phyloP scores from a whole-genome alignment of 2,797 vertebrate genomes.

The Adelosebastes latens region DNA sequence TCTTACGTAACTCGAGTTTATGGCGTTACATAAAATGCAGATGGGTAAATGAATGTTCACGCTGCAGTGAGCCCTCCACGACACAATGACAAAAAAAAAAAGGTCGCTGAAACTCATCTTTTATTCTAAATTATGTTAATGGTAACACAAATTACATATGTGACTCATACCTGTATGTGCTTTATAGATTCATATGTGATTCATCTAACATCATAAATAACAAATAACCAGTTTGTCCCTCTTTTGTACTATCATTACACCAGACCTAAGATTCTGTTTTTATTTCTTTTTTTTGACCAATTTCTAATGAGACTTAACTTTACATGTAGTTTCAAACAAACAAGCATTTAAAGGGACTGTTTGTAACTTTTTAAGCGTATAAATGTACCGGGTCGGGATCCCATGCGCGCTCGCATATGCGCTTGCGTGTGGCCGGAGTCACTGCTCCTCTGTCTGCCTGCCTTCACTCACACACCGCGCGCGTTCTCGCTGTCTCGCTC shows the following conservation, averaged over 20 bases:
- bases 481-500: no score
- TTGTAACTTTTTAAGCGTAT: no score
- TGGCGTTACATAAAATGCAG: slow-evolving; percentile 29
- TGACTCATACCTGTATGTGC: background rate
- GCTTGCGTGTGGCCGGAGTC: no score
- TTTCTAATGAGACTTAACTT: background rate
- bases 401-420: no score
- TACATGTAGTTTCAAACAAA: no score
- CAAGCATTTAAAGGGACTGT: no score
- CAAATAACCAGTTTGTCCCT: background rate
- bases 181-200: background rate
- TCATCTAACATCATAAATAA: background rate
- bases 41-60: background rate
- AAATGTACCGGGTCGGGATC: no score
- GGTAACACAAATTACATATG: background rate
- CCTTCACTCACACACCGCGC: no score
- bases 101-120: background rate
- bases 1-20: slow-evolving; percentile 28
- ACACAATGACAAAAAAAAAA: background rate
- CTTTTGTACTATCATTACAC: background rate
- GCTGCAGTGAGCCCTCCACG: background rate
- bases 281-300: background rate
- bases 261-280: background rate
- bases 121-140: background rate
- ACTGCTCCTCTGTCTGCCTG: no score